Conservation (phyloP, 2,888 invertebrate species). For the Anorthoa munda region DNA sequence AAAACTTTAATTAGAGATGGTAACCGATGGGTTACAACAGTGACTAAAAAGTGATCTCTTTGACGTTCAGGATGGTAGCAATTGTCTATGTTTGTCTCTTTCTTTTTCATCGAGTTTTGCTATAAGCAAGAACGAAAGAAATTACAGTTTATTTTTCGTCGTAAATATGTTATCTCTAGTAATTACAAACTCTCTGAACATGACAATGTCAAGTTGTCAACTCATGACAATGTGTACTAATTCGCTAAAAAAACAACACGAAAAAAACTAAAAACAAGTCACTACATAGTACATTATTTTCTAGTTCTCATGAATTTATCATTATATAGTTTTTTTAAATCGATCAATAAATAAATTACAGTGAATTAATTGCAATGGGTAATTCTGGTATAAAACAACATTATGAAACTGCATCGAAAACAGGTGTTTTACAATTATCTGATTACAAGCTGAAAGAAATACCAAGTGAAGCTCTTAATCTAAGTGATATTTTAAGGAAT, state of each 20-base stretch:
- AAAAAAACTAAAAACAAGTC: conserved; percentile 6
- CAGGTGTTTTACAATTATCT: conserved; percentile 97
- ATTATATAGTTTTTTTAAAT: not conserved
- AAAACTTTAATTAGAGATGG: no score
- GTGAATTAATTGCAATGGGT: conserved; percentile 92
- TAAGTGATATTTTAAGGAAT: conserved; percentile 94
- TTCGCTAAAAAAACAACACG: not conserved
- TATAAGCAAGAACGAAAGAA: no score
- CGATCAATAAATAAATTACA: not conserved
- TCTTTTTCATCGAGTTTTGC: no score
- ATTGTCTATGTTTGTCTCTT: no score
- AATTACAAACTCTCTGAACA: no score
- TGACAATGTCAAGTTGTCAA: not conserved
- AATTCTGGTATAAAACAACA: conserved; percentile 97
- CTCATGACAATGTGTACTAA: conserved; percentile 1
- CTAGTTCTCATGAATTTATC: conserved; percentile 8
- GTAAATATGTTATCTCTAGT: no score
- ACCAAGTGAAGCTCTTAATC: conserved; percentile 91
- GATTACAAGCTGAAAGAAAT: conserved; percentile 95
- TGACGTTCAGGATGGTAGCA: no score
- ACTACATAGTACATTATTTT: not conserved
- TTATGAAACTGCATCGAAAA: conserved; percentile 98
- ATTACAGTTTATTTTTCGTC: no score
- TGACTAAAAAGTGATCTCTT: no score
- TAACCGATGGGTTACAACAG: no score